Evolutionary conservation across 2,888 invertebrate species (phyloP), one percentile per base, ranked within the genome.

Genomic region (Clostera curtula): DNA sequence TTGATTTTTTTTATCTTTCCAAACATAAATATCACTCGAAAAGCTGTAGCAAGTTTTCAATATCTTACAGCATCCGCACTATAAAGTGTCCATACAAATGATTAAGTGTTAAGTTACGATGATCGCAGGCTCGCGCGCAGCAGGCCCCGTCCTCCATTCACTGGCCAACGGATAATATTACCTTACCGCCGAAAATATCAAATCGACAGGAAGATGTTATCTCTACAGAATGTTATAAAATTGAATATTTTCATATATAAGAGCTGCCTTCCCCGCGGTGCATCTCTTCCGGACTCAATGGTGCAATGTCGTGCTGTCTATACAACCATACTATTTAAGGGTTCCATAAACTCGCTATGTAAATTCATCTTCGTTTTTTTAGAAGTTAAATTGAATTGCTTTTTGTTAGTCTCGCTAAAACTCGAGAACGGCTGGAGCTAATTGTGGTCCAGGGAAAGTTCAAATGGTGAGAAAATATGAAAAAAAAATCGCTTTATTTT

Each of bases 101-200:
- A 82, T 82, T 79, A 74, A 82, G 80, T 83, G 80, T 74, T 76
- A 79, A 80, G 76, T 80, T 79, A 79, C 70, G 75, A 72, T 61
- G 61, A 59, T 60, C 51, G 64, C 63, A 54, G 54, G 67, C 71
- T 66, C 64, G 56, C 67, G 64, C 82, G 60, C 82, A 76, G 80
- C 80, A 54, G 80, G 61, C 56, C 31, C 53, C 73, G 49, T 43
- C 43, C 58, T 68, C 76, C 80, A 80, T 77, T 76, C 76, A 75
- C 63, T 57, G 57, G 37, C 52, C 57, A 52, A 35, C 53, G 59
- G 69, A 74, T 77, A 73, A 74, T 61, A 73, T 82, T 79, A 79
- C 80, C 66, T 74, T 70, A 75, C 72, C 75, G 76, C 79, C 79
- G 75, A 80, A 80, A 82, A 77, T 75, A 79, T 80, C 77, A 79